Base-by-base conservation (phyloP, 2,888 invertebrate species). In the Agrotis segetum region DNA sequence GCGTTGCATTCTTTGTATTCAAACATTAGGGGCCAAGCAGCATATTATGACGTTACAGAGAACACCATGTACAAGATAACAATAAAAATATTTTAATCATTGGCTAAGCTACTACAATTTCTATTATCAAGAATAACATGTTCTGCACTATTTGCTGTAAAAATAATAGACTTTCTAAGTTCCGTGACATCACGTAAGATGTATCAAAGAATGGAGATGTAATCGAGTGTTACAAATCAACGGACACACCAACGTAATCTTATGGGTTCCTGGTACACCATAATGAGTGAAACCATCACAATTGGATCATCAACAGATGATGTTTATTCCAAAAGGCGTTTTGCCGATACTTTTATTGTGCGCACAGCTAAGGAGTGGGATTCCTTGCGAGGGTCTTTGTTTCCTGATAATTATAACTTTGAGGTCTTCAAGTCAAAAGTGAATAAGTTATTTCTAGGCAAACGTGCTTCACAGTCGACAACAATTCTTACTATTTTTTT, bases 161-260 rank as follows among this genome's bases (percentile, higher is more conserved):
- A 81, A 79, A 74, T 55, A 63, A 58, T 21, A 29, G 56, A 68
- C 61, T 53, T 67, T 68, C 68, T 29, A 68, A 61, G 65, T 75
- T 71, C 75, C 83, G 52, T 67, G 66, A 81, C 78, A 79, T 71
- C 74, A 83, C 66, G 76, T 80, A 71, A 83, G 65, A 66, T 53
- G 58, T 61, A 74, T 59, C 62, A 61, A 83, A 82, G 82, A 79
- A 62, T 78, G 49, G 29, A 83, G 71, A 81, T 67, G 71, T 80
- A 83, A 81, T 83, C 71, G 81, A 66, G 61, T 83, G 81, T 83
- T 83, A 68, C 83, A 74, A 83, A 81, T 83, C 63, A 49, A 52
- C 81, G 83, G 81, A 65, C 81, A 47, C 24, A 80, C 29, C 50
- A 52, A 71, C 67, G 69, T 70, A 83, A 81, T 72, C 55, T 29